These are phyloP conservation scores for Xenopus borealis DNA, from an alignment of 2,113 vertebrate species.

Conservation along the genomic window DNA sequence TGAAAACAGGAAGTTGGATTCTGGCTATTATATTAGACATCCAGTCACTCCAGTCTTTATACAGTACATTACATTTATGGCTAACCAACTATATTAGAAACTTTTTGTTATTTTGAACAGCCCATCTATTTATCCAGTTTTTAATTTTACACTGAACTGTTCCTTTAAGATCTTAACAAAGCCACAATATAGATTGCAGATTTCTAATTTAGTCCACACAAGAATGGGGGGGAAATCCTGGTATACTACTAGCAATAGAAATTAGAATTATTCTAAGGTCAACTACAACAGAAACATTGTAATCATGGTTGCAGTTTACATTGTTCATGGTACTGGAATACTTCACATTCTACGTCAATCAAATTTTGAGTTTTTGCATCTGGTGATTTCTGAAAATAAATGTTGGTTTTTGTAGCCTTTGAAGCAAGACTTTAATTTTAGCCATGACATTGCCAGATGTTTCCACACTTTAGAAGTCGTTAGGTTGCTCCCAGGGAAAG, in stretches of 20 bases:
- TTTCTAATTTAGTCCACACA: too few species aligned
- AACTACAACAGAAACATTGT: background rate
- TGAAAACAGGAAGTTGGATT: too few species aligned
- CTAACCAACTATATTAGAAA: too few species aligned
- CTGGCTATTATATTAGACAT: too few species aligned
- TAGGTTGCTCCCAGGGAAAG: background rate
- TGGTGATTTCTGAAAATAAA: constrained; percentile 1
- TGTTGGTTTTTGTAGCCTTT: background rate
- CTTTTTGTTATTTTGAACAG: too few species aligned
- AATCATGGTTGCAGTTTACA: background rate
- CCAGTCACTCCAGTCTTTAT: too few species aligned
- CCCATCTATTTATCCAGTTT: too few species aligned
- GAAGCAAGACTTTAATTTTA: background rate
- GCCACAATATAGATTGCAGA: too few species aligned
- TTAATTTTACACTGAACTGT: too few species aligned
- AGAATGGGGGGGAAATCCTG: too few species aligned
- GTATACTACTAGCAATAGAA: background rate
- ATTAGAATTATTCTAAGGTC: background rate
- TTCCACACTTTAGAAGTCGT: background rate
- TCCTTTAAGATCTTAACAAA: too few species aligned
- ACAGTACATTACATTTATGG: too few species aligned
- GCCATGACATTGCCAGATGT: background rate
- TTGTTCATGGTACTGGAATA: background rate
- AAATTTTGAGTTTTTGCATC: background rate
- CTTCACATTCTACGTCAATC: background rate